These are phyloP conservation scores for Drosophila sturtevanti DNA, from an alignment of 1,140 invertebrate genomes.

Conservation along the genomic window DNA sequence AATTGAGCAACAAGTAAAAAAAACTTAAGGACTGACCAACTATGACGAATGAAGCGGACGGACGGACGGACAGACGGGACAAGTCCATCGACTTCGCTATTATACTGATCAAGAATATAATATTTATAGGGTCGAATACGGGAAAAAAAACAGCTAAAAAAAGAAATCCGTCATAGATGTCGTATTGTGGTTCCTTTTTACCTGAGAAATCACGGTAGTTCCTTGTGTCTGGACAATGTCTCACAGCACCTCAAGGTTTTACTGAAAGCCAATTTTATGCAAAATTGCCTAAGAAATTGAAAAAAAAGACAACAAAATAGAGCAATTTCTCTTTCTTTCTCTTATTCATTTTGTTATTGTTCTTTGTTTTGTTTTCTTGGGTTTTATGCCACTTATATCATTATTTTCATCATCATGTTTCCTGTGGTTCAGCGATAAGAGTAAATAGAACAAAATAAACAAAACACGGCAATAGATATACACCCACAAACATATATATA, in stretches of 20 bases:
- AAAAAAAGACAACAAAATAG: constrained; percentile 49
- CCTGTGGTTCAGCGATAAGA: constrained; percentile 53
- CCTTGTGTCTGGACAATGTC: constrained; percentile 43
- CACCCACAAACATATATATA: constrained; percentile 16
- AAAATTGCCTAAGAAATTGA: constrained; percentile 75
- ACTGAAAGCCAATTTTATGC: constrained; percentile 56
- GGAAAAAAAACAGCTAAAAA: too few species aligned
- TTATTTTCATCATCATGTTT: constrained; percentile 54
- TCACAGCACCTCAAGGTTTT: constrained; percentile 28
- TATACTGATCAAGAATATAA: too few species aligned
- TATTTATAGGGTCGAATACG: too few species aligned
- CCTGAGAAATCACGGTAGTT: constrained; percentile 29
- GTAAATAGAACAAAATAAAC: constrained; percentile 53
- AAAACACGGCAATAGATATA: constrained; percentile 48
- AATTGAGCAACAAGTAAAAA: too few species aligned
- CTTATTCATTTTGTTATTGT: constrained; percentile 9
- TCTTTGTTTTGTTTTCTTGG: constrained; percentile 17
- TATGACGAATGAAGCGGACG: too few species aligned
- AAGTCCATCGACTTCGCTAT: too few species aligned
- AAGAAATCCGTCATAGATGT: constrained; percentile 30
- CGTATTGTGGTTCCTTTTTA: neutral
- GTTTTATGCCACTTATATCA: constrained; percentile 64
- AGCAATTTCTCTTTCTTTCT: constrained; percentile 4
- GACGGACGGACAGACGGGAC: too few species aligned
- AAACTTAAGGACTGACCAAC: too few species aligned